Conservation (phyloP, 2,888 invertebrate species). For the Theretra japonica region DNA sequence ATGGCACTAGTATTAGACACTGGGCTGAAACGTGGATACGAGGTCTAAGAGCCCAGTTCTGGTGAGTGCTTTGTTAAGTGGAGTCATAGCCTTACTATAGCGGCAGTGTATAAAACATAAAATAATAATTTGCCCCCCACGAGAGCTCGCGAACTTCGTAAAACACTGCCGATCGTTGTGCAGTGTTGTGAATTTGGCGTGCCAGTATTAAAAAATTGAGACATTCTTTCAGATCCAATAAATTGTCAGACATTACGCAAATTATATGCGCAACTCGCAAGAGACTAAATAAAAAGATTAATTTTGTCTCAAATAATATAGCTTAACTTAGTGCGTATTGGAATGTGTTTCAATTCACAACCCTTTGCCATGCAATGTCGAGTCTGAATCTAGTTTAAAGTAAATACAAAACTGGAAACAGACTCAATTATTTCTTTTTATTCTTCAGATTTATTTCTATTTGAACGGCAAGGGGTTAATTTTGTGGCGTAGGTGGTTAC, state of each 20-base stretch:
- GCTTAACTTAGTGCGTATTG: not conserved
- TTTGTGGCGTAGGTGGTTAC: not conserved
- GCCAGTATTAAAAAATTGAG: no score
- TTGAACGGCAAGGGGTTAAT: not conserved
- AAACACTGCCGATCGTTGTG: not conserved
- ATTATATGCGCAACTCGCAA: not conserved
- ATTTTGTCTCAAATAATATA: not conserved
- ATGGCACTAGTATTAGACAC: constrained; percentile 16
- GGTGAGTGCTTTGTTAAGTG: constrained; percentile 3
- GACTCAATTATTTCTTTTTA: not conserved
- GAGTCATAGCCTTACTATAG: constrained; percentile 12
- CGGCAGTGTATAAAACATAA: constrained; percentile 1
- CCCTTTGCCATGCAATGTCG: constrained; percentile 3
- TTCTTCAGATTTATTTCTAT: not conserved
- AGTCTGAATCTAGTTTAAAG: not conserved
- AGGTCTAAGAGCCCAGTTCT: not conserved
- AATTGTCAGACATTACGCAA: not conserved
- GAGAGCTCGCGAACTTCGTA: not conserved
- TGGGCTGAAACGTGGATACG: constrained; percentile 7
- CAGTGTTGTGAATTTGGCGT: no score
- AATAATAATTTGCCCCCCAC: not conserved
- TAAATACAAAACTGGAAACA: not conserved
- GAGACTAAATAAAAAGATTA: not conserved
- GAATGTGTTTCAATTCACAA: not conserved
- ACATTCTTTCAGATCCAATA: no score